Percentiles rank a stretch among this genome's conserved stretches.
phyloP scores from a whole-genome alignment of 2,113 vertebrate genomes.

The Paedocypris sp. region DNA sequence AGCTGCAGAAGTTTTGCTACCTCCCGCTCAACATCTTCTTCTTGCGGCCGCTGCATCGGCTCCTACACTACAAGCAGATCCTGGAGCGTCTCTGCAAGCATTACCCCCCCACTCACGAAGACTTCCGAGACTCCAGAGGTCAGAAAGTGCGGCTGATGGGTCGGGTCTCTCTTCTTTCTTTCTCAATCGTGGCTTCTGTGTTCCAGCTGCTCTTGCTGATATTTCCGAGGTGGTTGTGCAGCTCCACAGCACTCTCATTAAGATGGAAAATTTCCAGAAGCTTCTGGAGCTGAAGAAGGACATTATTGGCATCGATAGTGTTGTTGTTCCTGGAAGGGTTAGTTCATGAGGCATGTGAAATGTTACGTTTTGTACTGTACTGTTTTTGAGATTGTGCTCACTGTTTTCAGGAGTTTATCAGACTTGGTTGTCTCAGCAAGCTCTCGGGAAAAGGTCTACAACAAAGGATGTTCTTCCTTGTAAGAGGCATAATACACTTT shows the following conservation, averaged over 20 bases:
- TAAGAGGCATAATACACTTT: conserved; percentile 44
- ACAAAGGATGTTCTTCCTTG: conserved; percentile 98
- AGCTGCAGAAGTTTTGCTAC: conserved; percentile 96
- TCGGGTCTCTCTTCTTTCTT: conserved; percentile 26
- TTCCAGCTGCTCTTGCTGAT: conserved; percentile 83
- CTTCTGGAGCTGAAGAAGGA: conserved; percentile 93
- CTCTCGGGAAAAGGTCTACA: conserved; percentile 97
- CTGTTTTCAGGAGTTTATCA: conserved; percentile 73
- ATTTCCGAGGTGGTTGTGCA: conserved; percentile 87
- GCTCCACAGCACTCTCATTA: conserved; percentile 81
- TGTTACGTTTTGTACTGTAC: neutral
- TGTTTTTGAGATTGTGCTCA: neutral
- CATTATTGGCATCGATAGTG: conserved; percentile 82
- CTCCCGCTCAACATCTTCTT: conserved; percentile 91
- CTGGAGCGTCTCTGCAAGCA: conserved; percentile 94
- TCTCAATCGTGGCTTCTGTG: conserved; percentile 9
- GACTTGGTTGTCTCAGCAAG: conserved; percentile 94
- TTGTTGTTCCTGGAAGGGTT: conserved; percentile 72
- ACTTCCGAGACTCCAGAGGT: conserved; percentile 96
- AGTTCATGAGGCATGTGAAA: neutral
- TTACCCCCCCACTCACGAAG: conserved; percentile 74
- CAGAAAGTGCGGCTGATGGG: neutral
- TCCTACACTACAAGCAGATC: conserved; percentile 95
- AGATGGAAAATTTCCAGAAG: conserved; percentile 98
- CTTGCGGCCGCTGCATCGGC: conserved; percentile 87